phyloP scores from a whole-genome alignment of 2,797 vertebrate genomes.

The Ceryle rudis region DNA sequence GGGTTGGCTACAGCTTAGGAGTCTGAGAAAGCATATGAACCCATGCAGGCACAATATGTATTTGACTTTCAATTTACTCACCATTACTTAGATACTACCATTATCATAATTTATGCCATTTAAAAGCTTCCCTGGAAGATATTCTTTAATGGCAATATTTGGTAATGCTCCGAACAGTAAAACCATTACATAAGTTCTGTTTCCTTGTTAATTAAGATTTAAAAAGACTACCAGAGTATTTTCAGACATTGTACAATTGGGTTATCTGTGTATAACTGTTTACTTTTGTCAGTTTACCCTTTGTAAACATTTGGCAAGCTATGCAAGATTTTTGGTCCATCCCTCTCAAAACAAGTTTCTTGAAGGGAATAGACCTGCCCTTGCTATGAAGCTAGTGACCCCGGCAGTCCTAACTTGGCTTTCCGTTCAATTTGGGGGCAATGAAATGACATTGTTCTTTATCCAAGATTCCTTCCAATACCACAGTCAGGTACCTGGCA shows the following conservation, averaged over 20 bases:
- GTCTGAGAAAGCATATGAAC: not conserved
- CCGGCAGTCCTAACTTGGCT: not conserved
- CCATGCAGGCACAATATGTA: not conserved
- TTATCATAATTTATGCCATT: not conserved
- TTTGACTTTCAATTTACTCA: not conserved
- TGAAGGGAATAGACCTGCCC: not conserved
- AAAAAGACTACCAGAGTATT: not conserved
- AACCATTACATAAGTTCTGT: not conserved
- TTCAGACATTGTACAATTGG: not conserved
- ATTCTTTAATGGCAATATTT: not conserved
- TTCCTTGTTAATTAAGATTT: not conserved
- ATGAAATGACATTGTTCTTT: not conserved
- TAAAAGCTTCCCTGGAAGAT: not conserved
- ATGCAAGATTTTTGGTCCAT: not conserved
- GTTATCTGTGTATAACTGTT: not conserved
- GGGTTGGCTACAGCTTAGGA: not conserved
- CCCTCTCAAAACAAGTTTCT: not conserved
- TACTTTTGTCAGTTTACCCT: not conserved
- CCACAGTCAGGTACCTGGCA: not conserved
- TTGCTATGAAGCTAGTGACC: not conserved
- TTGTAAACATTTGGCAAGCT: not conserved
- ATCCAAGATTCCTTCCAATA: not conserved
- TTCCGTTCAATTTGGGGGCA: not conserved
- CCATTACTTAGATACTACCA: not conserved
- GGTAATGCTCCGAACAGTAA: not conserved